Evolutionary conservation across 2,888 invertebrate species (phyloP), one percentile per base, ranked within the genome.

Genomic region (Drosophila macrothrix): DNA sequence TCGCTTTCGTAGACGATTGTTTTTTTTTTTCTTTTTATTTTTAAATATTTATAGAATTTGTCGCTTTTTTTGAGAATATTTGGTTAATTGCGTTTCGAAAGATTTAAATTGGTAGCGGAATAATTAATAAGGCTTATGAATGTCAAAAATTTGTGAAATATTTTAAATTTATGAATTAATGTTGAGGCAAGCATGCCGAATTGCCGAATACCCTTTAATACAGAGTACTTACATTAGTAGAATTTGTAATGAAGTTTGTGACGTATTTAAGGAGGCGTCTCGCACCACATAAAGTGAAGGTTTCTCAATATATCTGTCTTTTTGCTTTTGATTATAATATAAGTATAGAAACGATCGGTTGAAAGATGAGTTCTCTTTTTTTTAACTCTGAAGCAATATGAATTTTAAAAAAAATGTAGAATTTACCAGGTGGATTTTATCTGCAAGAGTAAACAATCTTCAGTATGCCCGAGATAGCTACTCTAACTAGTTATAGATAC

Each of bases 11-110:
- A 19, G 35, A 52, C 31, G 22, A 25, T 35, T 54, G 55, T n/a
- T 29, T 56, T 43, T 60, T 62, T 54, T 60, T 60, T 60, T 56
- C 43, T 56, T 60, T 22, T 54, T 66, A 64, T 68, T 53, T 61
- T 64, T 33, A 14, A 35, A 25, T 79, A 75, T 75, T 78, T 67
- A 50, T 75, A 79, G 80, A 70, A 74, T 53, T 64, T 59, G 43
- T 29, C 49, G 29, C 14, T 61, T 50, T 76, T 58, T 39, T 64
- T 25, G 22, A 35, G 41, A 52, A 65, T 50, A 29, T 39, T 31
- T 55, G 19, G 19, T 33, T 53, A 60, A 68, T 60, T 60, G 49
- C 62, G 64, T 43, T 64, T 43, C 60, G 19, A 68, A 59, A 58
- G 29, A 52, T 49, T 50, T 50, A n/a, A 49, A 64, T 49, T 56